Percentiles rank a stretch among this genome's conserved stretches.
phyloP scores from a whole-genome alignment of 2,888 invertebrate genomes.

The Bhutanitis thaidina region DNA sequence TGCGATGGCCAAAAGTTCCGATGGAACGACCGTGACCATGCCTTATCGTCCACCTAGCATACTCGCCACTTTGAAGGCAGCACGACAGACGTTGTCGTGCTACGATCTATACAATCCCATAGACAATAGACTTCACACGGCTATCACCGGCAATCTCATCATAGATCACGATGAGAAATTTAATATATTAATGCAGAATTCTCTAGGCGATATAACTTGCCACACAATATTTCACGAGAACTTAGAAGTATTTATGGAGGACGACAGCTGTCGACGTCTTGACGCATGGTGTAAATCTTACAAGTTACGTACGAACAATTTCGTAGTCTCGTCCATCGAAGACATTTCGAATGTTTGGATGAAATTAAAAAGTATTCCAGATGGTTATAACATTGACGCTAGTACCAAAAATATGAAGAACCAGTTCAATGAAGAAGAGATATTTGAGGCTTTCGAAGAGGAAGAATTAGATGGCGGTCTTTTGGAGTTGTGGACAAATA shows the following conservation, averaged over 20 bases:
- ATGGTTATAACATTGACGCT: slow-evolving; percentile 38
- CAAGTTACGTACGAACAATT: slow-evolving; percentile 34
- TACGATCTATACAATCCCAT: slow-evolving; percentile 51
- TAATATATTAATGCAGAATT: slow-evolving; percentile 55
- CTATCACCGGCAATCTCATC: slow-evolving; percentile 50
- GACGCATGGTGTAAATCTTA: slow-evolving; percentile 54
- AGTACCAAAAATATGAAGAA: slow-evolving; percentile 18
- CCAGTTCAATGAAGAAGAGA: slow-evolving; percentile 50
- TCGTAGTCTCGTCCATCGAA: slow-evolving; percentile 46
- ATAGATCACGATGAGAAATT: slow-evolving; percentile 49
- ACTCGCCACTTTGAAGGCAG: slow-evolving; percentile 45
- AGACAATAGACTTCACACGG: slow-evolving; percentile 46
- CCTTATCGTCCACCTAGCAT: slow-evolving; percentile 64
- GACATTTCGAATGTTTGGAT: slow-evolving; percentile 52
- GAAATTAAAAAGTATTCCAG: slow-evolving; percentile 46
- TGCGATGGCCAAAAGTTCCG: slow-evolving; percentile 33
- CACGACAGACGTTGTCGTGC: slow-evolving; percentile 48
- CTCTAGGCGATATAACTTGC: slow-evolving; percentile 62
- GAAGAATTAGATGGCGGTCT: slow-evolving; percentile 54
- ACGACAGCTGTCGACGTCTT: slow-evolving; percentile 47
- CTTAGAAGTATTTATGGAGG: slow-evolving; percentile 48
- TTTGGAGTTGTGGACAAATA: slow-evolving; percentile 51
- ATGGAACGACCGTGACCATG: slow-evolving; percentile 41
- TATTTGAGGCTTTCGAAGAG: slow-evolving; percentile 47
- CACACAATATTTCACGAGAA: slow-evolving; percentile 54